Base-by-base conservation (phyloP, 2,113 vertebrate genomes). In the Ameiurus melas region DNA sequence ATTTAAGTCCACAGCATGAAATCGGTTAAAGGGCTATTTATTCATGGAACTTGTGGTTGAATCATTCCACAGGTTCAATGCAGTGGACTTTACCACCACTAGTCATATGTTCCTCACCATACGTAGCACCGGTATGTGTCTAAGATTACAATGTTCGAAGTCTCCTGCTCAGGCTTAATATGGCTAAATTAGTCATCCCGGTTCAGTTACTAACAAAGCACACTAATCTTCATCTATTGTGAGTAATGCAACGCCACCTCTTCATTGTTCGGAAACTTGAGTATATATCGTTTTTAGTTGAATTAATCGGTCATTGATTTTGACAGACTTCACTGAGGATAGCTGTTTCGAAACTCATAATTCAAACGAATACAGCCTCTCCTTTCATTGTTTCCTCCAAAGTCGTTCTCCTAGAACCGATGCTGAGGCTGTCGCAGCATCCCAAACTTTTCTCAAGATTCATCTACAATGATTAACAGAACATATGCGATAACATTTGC, bases 41-140 rank as follows among this genome's bases (percentile, higher is more conserved):
- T 25, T 43, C 25, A 51, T 13, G n/a, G 1, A 66, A 55, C n/a
- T 9, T 39, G 9, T 27, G 10, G 14, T 22, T 75, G 36, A 39
- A 79, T 60, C 22, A 27, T 27, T 22, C 20, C 13, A 8, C 19
- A 51, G 39, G 22, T 39, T 79, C 47, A 64, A 25, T 22, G 58
- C 12, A 55, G 30, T 88, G 51, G 70, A 83, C 83, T 85, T 87
- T 85, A 75, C 77, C 57, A 77, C 55, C 22, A 30, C 20, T 39
- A 30, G 30, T 85, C 10, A 57, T 2, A 47, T 66, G 43, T 86
- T 66, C 5, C 62, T 36, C n/a, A 16, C n/a, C 14, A 36, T 55
- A 27, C 2, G 43, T 55, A 20, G 19, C 30, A 39, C 60, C 20
- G 19, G 13, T 33, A 27, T 20, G 19, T 79, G 85, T 80, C 6